These are phyloP conservation scores for Menidia menidia DNA, from an alignment of 2,797 vertebrate species.

Conservation along the genomic window DNA sequence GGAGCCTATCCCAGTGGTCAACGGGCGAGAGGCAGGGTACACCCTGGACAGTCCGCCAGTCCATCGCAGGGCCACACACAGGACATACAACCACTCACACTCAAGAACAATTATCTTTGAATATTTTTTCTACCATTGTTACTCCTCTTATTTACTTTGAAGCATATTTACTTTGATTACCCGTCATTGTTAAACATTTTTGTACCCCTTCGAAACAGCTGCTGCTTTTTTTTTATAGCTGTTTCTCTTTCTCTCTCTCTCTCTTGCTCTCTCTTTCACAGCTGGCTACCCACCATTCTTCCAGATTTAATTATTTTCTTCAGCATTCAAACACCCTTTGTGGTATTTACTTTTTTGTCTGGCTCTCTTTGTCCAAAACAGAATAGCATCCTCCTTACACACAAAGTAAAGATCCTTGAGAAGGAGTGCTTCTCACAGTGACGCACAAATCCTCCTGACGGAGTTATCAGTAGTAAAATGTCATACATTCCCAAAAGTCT, in stretches of 20 bases:
- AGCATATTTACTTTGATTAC: slow-evolving; percentile 4
- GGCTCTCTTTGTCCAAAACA: slow-evolving; percentile 56
- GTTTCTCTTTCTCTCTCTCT: slow-evolving; percentile 25
- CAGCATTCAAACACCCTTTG: slow-evolving; percentile 40
- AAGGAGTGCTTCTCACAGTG: slow-evolving; percentile 20
- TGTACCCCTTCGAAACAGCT: slow-evolving; percentile 36
- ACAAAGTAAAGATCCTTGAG: slow-evolving; percentile 25
- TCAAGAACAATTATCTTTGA: background rate
- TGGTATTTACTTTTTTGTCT: slow-evolving; percentile 70
- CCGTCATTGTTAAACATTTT: slow-evolving; percentile 6
- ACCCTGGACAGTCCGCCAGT: too few relatives aligned
- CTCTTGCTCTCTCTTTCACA: slow-evolving; percentile 35
- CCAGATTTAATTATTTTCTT: slow-evolving; percentile 56
- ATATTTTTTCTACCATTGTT: background rate
- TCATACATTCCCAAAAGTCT: background rate
- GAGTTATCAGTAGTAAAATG: slow-evolving; percentile 9
- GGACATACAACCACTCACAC: too few relatives aligned
- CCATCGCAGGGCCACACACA: too few relatives aligned
- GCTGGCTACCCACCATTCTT: slow-evolving; percentile 58
- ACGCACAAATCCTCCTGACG: background rate
- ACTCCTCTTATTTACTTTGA: slow-evolving; percentile 14
- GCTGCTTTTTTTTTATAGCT: slow-evolving; percentile 27
- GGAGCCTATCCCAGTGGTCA: too few relatives aligned
- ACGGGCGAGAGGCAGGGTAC: too few relatives aligned
- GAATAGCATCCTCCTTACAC: slow-evolving; percentile 47